Conservation (phyloP, 1,140 invertebrate genomes). For the Hypothenemus hampei region DNA sequence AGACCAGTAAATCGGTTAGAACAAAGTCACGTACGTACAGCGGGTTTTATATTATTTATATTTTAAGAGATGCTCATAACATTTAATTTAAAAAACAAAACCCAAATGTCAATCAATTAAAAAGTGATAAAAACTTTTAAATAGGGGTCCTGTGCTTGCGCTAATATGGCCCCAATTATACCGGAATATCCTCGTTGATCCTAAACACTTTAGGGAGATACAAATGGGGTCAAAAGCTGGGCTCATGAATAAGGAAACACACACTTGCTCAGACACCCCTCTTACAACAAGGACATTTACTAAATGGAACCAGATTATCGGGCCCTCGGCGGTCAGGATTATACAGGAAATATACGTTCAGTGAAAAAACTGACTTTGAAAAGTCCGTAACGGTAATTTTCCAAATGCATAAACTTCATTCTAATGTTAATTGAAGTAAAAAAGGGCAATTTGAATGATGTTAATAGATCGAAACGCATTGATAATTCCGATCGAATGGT, state of each 20-base stretch:
- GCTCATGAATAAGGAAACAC: slow-evolving; percentile 38
- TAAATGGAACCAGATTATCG: slow-evolving; percentile 35
- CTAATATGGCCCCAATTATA: slow-evolving; percentile 27
- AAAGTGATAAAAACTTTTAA: slow-evolving; percentile 23
- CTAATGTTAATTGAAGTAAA: too few relatives aligned
- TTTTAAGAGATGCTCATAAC: too few relatives aligned
- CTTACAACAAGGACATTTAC: slow-evolving; percentile 29
- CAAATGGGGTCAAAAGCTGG: slow-evolving; percentile 38
- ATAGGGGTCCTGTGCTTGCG: neutral
- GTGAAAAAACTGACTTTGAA: too few relatives aligned
- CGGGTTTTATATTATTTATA: too few relatives aligned
- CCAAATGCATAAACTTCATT: too few relatives aligned
- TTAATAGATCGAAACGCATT: neutral
- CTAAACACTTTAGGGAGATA: slow-evolving; percentile 28
- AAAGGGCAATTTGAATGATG: too few relatives aligned
- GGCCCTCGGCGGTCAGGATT: slow-evolving; percentile 1
- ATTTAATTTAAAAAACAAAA: too few relatives aligned
- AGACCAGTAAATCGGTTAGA: too few relatives aligned
- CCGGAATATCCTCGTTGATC: slow-evolving; percentile 20
- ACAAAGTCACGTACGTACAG: too few relatives aligned
- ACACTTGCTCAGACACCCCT: slow-evolving; percentile 25
- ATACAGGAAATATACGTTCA: neutral
- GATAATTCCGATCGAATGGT: neutral
- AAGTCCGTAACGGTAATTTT: too few relatives aligned
- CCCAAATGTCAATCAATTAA: slow-evolving; percentile 28